These are phyloP conservation scores for Rhopalosiphum nymphaeae DNA, from an alignment of 2,888 invertebrate genomes.

Conservation along the genomic window DNA sequence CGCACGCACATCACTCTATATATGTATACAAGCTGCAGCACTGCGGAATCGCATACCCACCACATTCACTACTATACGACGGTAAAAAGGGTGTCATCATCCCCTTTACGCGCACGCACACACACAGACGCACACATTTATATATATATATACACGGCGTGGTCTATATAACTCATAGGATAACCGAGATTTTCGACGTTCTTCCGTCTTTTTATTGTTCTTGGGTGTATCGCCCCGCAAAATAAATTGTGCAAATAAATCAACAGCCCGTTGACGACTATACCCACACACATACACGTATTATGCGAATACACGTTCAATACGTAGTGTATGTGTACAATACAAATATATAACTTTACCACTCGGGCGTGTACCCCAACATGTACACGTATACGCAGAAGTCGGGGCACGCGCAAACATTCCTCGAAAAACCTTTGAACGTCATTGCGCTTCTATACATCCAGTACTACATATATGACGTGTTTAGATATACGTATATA, in stretches of 20 bases:
- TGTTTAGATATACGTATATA: not conserved
- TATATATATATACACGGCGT: not conserved
- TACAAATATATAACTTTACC: constrained; percentile 9
- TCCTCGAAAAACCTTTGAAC: not conserved
- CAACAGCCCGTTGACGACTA: constrained; percentile 24
- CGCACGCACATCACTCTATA: too few relatives aligned
- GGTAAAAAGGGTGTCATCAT: constrained; percentile 63
- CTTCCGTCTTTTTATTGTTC: constrained; percentile 65
- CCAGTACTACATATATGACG: not conserved
- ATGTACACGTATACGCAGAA: not conserved
- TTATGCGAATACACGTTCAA: not conserved
- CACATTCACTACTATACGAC: not conserved
- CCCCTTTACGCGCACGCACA: not conserved
- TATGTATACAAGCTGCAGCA: not conserved
- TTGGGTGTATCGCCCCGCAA: constrained; percentile 50
- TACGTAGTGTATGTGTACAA: not conserved
- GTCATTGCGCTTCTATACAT: not conserved
- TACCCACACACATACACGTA: not conserved
- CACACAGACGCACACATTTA: not conserved
- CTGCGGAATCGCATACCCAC: not conserved
- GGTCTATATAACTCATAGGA: constrained; percentile 62
- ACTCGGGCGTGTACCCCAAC: not conserved
- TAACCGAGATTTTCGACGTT: constrained; percentile 63
- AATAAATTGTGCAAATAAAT: constrained; percentile 62
- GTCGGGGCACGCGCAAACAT: not conserved